phyloP scores from a whole-genome alignment of 2,113 vertebrate genomes.

The Chaetodon auriga region DNA sequence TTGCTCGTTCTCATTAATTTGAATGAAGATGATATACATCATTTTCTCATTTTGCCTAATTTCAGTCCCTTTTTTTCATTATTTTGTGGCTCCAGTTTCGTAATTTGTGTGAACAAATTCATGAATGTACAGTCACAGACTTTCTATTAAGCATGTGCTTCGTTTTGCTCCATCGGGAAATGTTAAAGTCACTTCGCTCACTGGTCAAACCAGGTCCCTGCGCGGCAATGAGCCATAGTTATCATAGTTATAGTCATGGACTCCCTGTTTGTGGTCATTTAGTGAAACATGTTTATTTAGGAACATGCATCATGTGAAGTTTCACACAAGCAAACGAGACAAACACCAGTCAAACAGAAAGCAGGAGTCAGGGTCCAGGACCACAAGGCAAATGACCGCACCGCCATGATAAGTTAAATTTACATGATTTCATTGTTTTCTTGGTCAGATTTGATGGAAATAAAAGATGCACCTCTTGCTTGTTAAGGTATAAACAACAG shows the following conservation, averaged over 20 bases:
- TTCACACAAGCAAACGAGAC: slow-evolving; percentile 3
- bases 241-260: not conserved
- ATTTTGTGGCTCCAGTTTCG: slow-evolving; percentile 37
- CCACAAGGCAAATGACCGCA: not conserved
- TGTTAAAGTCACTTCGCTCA: slow-evolving; percentile 30
- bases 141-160: slow-evolving; percentile 37
- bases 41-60: slow-evolving; percentile 64
- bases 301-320: not conserved
- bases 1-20: slow-evolving; percentile 59
- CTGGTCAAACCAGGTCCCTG: slow-evolving; percentile 19
- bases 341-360: not conserved
- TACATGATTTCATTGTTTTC: too few relatives aligned
- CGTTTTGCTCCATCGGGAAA: slow-evolving; percentile 26
- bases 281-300: not conserved
- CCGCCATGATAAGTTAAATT: too few relatives aligned
- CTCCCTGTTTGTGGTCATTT: slow-evolving; percentile 24
- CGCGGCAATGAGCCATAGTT: slow-evolving; percentile 9
- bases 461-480: not conserved
- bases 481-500: not conserved
- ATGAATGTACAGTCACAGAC: slow-evolving; percentile 3
- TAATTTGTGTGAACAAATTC: slow-evolving; percentile 43
- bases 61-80: slow-evolving; percentile 48
- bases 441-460: not conserved
- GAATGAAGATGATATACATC: slow-evolving; percentile 65
- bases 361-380: not conserved